Conservation (phyloP, 2,888 invertebrate genomes). For the Leucania comma region DNA sequence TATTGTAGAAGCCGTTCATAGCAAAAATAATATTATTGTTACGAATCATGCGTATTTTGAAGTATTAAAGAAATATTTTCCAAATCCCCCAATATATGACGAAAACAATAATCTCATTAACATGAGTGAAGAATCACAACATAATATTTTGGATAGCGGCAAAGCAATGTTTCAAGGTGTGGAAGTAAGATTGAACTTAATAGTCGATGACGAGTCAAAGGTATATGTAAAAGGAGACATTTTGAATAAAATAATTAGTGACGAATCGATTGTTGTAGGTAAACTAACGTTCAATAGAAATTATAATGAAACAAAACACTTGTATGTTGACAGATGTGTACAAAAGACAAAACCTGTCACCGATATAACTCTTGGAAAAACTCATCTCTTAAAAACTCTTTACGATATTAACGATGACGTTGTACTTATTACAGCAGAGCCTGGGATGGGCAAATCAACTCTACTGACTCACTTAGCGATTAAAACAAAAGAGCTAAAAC, state of each 20-base stretch:
- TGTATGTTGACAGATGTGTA: constrained; percentile 42
- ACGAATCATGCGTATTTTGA: background rate
- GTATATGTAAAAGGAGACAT: constrained; percentile 36
- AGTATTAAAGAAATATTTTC: constrained; percentile 24
- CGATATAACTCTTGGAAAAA: background rate
- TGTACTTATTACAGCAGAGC: constrained; percentile 48
- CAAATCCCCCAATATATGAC: constrained; percentile 3
- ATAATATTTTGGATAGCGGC: constrained; percentile 6
- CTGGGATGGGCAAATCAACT: constrained; percentile 65
- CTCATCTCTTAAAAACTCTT: constrained; percentile 1
- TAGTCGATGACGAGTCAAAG: constrained; percentile 22
- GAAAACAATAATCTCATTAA: constrained; percentile 19
- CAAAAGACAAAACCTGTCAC: background rate
- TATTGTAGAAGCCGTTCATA: constrained; percentile 3
- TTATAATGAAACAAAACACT: constrained; percentile 48
- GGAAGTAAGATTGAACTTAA: constrained; percentile 17
- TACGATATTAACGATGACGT: constrained; percentile 5
- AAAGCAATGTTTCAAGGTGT: constrained; percentile 41
- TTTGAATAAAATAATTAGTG: constrained; percentile 30
- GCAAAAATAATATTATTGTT: constrained; percentile 15
- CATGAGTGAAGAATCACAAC: constrained; percentile 22
- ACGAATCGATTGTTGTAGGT: constrained; percentile 38
- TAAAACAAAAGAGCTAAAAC: constrained; percentile 38
- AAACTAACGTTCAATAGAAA: constrained; percentile 12
- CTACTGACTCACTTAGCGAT: constrained; percentile 43